Evolutionary conservation across 1,140 invertebrate species (phyloP), one percentile per base, ranked within the genome.

Genomic region (Ostrea denselamellosa): DNA sequence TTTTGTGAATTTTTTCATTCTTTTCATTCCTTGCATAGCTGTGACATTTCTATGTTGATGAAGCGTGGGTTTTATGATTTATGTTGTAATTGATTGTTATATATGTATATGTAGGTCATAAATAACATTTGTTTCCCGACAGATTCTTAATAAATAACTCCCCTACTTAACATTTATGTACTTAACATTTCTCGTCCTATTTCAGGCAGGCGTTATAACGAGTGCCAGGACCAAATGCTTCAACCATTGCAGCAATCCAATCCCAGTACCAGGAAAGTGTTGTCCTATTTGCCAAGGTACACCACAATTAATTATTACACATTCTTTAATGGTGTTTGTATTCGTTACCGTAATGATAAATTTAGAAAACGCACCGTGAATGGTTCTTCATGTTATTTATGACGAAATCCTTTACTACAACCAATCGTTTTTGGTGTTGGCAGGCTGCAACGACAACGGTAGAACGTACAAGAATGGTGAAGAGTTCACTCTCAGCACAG

Each of bases 151-250:
- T 62, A n/a, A 62, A 62, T 62, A 62, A 62, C 10, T 12, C 4
- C 14, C 58, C 0, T 62, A 14, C 58, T 19, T 44, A 44, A 44
- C 34, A 44, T 44, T 5, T 5, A 44, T 5, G 34, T 44, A 44
- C 58, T 62, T 62, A 62, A 62, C 14, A 68, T 10, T 34, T 14
- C 14, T 77, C 86, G 28, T 19, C 77, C 62, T 19, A 58, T 88
- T 86, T 51, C 86, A 93, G 92, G 97, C 97, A 25, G 97, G 97
- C 12, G 97, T 98, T 53, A 95, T 98, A 87, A 98, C 97, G 0
- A 96, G 97, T 91, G 97, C 97, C 0, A 95, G 95, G 85, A 95
- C 97, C 25, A 96, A 97, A 87, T 98, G 98, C 93, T 97, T 98
- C 93, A 96, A 96, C 14, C 97, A 97, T 0, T 98, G 98, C 93